These are phyloP conservation scores for Drosophila emarginata DNA, from an alignment of 2,888 invertebrate genomes.

Conservation along the genomic window DNA sequence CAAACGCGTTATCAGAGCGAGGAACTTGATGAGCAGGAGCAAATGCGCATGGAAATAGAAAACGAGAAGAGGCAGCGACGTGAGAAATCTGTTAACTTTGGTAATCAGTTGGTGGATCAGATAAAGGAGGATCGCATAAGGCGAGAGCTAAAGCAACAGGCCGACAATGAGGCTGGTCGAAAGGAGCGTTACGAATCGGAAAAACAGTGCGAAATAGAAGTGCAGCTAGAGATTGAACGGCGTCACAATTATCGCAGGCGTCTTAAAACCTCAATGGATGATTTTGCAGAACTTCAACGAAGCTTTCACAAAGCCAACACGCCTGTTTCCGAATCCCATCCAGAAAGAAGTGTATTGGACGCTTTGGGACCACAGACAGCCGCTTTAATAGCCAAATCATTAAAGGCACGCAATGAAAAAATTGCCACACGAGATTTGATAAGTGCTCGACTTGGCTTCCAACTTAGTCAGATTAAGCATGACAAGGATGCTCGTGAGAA, in stretches of 20 bases:
- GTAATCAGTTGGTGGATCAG: conserved; percentile 45
- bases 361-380: conserved; percentile 47
- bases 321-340: not conserved
- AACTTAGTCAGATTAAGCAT: conserved; percentile 39
- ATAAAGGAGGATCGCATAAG: conserved; percentile 30
- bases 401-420: conserved; percentile 16
- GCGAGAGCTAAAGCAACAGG: conserved; percentile 19
- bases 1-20: conserved; percentile 31
- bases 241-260: conserved; percentile 34
- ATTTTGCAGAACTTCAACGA: conserved; percentile 27
- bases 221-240: conserved; percentile 13
- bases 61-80: conserved; percentile 25
- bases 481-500: conserved; percentile 50
- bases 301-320: conserved; percentile 7
- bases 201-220: conserved; percentile 20
- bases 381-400: conserved; percentile 1
- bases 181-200: conserved; percentile 45
- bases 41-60: conserved; percentile 34
- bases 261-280: conserved; percentile 35
- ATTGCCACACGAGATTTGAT: conserved; percentile 41
- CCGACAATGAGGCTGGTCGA: conserved; percentile 38
- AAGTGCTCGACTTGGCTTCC: conserved; percentile 28
- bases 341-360: conserved; percentile 51
- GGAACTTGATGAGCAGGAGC: conserved; percentile 24
- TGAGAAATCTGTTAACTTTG: conserved; percentile 35